Base-by-base conservation (phyloP, 2,888 invertebrate genomes). In the Chymomyza procnemis region DNA sequence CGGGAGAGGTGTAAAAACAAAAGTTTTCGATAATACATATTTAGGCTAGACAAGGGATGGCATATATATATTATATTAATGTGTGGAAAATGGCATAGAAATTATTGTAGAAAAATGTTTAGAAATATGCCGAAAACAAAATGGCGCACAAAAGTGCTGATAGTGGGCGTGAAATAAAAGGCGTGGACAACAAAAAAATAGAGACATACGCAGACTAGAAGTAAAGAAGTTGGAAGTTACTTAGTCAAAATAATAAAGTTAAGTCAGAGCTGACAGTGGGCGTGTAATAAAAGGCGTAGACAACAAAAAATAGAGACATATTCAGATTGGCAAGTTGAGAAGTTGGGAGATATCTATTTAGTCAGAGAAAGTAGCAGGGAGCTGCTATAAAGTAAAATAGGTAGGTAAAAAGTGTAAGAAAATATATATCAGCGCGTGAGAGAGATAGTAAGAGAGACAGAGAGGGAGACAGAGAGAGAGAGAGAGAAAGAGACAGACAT, bases 61-160 rank as follows among this genome's bases (percentile, higher is more conserved):
- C 73, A 75, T 73, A 34, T 34, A 75, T 67, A 71, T 77, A n/a
- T n/a, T n/a, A n/a, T n/a, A n/a, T 41, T 41, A 70, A 80, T 41
- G 70, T 73, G 64, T 75, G 77, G 71, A 79, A 63, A 80, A 75
- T 72, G 74, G 69, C 70, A 78, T 76, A 63, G 61, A 74, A 76
- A 78, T 75, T 75, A 69, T 61, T 75, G 67, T 66, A 67, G 64
- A 72, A 84, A 81, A 84, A 81, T 77, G 74, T 79, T 80, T 76
- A 66, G 66, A 66, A 18, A 8, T 19, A 50, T 50, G 19, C 19
- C 34, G n/a, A n/a, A 26, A 26, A 26, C 26, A 41, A 41, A 41
- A 41, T 41, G 34, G 34, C 34, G 34, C 34, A n/a, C 30, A 30
- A 30, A 30, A 30, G n/a, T n/a, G n/a, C n/a, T n/a, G n/a, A n/a